Evolutionary conservation across 2,888 invertebrate species (phyloP).

Genomic region (Ephialtes manifestator): DNA sequence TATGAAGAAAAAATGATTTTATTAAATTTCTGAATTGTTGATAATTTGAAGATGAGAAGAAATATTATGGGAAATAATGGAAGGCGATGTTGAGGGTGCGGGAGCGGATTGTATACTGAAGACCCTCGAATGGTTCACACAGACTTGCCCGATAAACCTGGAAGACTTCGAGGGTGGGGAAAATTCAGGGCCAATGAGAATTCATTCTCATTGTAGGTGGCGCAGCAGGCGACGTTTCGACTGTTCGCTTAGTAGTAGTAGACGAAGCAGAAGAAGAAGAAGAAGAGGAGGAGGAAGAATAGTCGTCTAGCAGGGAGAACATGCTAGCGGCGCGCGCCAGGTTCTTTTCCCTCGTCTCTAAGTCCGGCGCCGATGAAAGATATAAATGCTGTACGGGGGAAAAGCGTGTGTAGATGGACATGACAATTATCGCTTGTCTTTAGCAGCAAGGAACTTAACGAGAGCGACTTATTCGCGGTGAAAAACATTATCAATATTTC

Average conservation of each 20-base stretch:
- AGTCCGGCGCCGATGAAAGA: conserved; percentile 39
- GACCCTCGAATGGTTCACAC: conserved; percentile 32
- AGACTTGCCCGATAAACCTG: conserved; percentile 34
- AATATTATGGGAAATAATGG: neutral
- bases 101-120: conserved; percentile 72
- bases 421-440: conserved; percentile 45
- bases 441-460: neutral
- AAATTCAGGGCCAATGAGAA: conserved; percentile 63
- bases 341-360: conserved; percentile 12
- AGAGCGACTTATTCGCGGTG: conserved; percentile 1
- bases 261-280: conserved; percentile 37
- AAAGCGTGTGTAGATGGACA: conserved; percentile 34
- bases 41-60: neutral
- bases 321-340: conserved; percentile 19
- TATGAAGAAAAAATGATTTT: neutral
- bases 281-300: conserved; percentile 59
- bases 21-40: neutral
- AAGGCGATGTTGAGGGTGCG: conserved; percentile 59
- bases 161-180: conserved; percentile 43
- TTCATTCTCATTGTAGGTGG: conserved; percentile 21
- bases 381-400: conserved; percentile 26
- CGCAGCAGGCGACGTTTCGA: conserved; percentile 48
- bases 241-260: neutral
- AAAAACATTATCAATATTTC: neutral
- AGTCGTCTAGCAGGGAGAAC: conserved; percentile 64